Evolutionary conservation across 2,113 vertebrate species (phyloP).

Genomic region (Copsychus sechellarum): DNA sequence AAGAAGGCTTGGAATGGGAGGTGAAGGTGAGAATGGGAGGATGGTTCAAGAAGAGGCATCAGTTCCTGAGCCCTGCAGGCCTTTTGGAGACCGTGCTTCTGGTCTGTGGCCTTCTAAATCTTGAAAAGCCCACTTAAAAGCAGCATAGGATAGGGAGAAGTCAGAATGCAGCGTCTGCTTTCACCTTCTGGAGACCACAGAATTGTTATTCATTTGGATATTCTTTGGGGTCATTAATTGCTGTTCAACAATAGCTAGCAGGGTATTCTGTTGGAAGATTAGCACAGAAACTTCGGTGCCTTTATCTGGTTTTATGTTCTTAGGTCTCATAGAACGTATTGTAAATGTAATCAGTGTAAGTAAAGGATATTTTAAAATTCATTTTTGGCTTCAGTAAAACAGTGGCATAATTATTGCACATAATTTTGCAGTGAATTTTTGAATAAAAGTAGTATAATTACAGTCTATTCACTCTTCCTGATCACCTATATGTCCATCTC

Average conservation of each 20-base stretch:
- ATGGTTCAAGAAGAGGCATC: neutral
- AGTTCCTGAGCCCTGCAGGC: neutral
- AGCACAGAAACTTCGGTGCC: neutral
- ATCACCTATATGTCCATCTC: neutral
- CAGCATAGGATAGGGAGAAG: neutral
- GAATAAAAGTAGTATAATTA: slow-evolving; percentile 6
- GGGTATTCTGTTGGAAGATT: neutral
- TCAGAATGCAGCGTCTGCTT: neutral
- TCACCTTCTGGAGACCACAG: neutral
- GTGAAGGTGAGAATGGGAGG: neutral
- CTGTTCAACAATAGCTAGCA: neutral
- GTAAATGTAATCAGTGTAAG: neutral
- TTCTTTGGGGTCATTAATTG: neutral
- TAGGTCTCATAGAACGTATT: neutral
- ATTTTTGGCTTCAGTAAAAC: neutral
- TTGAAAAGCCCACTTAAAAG: neutral
- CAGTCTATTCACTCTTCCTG: slow-evolving; percentile 21
- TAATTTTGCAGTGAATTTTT: neutral
- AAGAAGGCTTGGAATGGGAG: neutral
- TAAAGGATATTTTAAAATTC: neutral
- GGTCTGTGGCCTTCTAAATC: neutral
- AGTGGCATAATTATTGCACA: neutral
- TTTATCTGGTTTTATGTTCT: neutral
- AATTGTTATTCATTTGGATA: neutral
- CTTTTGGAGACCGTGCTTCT: neutral